Base-by-base conservation (phyloP, 2,113 vertebrate species). In the Macroglossus sobrinus region DNA sequence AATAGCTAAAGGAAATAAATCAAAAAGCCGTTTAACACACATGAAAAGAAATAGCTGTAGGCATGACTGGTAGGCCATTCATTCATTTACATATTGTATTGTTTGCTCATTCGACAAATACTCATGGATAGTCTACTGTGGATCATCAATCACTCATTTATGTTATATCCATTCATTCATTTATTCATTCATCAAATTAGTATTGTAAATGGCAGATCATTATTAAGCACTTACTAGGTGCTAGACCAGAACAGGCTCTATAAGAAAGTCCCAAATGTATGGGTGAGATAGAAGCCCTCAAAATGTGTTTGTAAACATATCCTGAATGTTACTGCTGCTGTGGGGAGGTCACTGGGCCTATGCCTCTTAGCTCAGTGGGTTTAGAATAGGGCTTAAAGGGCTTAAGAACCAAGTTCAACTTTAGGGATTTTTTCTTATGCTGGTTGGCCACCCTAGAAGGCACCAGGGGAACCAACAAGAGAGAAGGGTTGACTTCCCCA, bases 1-100 rank as follows among this genome's bases (percentile, higher is more conserved):
- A 82, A 69, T 8, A 74, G 50, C 55, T 95, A 85, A 59, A 85
- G 63, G 87, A 80, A 92, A 93, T 74, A 93, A 95, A 93, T 88
- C 82, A 92, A 82, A 89, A 24, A 47, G 61, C 45, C 57, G 78
- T 47, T 78, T 92, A 63, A 92, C 74, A 81, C 72, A 79, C 33
- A 66, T 3, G 4, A 68, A 66, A 93, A 95, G 78, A 47, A 89
- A 79, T 21, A 50, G 38, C 8, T 22, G 9, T n/a, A 45, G 55
- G 10, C 6, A 19, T 24, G 40, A 89, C 55, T 28, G 35, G 18
- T 11, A 11, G 19, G 14, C 21, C 26, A 30, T n/a, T 64, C 55
- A 5, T 13, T 78, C 75, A 26, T 47, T 88, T 59, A 86, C 59
- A 74, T 45, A 61, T 47, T 50, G 4, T n/a, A 14, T 57, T 69